Conservation (phyloP, 2,888 invertebrate genomes). For the Cryptus armator region DNA sequence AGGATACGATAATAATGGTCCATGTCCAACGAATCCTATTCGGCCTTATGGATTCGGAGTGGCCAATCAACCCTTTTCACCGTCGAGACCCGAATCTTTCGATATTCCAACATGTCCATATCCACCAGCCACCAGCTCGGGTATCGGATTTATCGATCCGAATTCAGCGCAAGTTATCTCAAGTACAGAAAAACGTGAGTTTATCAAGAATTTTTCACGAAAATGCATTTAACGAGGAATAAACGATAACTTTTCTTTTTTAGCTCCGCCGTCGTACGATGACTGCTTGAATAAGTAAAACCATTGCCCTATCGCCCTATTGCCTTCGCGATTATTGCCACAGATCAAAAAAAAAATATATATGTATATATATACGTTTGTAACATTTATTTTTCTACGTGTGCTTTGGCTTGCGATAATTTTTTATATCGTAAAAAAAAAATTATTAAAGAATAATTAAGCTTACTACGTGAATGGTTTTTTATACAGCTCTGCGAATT, state of each 20-base stretch:
- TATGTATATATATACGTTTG: neutral
- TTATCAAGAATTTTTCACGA: neutral
- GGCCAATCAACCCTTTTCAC: neutral
- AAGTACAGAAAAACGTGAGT: neutral
- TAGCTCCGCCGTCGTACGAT: conserved; percentile 1
- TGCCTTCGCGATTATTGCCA: too few relatives aligned
- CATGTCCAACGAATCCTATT: neutral
- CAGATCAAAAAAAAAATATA: neutral
- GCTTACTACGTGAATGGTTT: neutral
- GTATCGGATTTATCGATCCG: neutral
- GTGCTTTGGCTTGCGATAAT: neutral
- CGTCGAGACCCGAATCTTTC: neutral
- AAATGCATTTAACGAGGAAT: neutral
- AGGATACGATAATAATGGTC: neutral
- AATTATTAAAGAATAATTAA: neutral
- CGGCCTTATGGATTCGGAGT: neutral
- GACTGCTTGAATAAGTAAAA: neutral
- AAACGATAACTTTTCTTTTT: neutral
- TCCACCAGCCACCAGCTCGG: neutral
- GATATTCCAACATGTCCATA: neutral
- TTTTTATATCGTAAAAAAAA: neutral
- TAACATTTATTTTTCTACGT: neutral
- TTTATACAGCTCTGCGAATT: neutral
- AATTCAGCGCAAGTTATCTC: neutral
- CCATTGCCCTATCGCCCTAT: too few relatives aligned